Percentiles rank a stretch among this genome's conserved stretches.
Conservation (phyloP, 2,888 invertebrate genomes). For the Hirtodrosophila alboralis region DNA sequence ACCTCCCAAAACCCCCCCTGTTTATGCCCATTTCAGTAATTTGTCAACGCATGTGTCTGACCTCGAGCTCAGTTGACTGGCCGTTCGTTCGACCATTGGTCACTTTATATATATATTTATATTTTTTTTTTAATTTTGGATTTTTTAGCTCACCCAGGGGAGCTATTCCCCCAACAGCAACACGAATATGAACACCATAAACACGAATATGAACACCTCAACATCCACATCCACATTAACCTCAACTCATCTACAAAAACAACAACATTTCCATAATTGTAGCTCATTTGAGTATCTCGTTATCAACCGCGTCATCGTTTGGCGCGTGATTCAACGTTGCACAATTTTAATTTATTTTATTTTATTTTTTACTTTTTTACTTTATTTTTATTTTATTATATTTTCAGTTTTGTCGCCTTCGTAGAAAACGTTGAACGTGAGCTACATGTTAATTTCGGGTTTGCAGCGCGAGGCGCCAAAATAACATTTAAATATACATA, state of each 20-base stretch:
- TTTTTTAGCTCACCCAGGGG: conserved; percentile 32
- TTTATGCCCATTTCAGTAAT: conserved; percentile 36
- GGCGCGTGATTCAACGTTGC: conserved; percentile 73
- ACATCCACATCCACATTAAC: no score
- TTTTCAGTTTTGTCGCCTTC: conserved; percentile 58
- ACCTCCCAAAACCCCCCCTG: no score
- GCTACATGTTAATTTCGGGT: conserved; percentile 62
- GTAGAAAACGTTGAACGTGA: conserved; percentile 69
- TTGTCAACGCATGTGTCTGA: conserved; percentile 52
- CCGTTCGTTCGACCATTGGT: conserved; percentile 28
- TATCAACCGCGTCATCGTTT: conserved; percentile 44
- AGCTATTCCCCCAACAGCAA: conserved; percentile 34
- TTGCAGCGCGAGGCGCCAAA: conserved; percentile 38
- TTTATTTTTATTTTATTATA: conserved; percentile 6
- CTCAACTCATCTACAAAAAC: conserved; percentile 1
- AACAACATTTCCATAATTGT: conserved; percentile 32
- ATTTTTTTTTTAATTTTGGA: no score
- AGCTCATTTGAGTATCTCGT: conserved; percentile 23
- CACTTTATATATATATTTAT: no score
- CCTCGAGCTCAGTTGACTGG: conserved; percentile 48
- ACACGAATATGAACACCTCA: conserved; percentile 29
- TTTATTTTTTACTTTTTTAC: no score
- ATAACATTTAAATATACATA: conserved; percentile 12
- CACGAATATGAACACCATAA: conserved; percentile 11
- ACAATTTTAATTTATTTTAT: conserved; percentile 49